A percentile compares a stretch with the other conserved stretches of the same genome.
Evolutionary conservation across 2,797 vertebrate genomes (phyloP).

Genomic region (Typhlichthys subterraneus): DNA sequence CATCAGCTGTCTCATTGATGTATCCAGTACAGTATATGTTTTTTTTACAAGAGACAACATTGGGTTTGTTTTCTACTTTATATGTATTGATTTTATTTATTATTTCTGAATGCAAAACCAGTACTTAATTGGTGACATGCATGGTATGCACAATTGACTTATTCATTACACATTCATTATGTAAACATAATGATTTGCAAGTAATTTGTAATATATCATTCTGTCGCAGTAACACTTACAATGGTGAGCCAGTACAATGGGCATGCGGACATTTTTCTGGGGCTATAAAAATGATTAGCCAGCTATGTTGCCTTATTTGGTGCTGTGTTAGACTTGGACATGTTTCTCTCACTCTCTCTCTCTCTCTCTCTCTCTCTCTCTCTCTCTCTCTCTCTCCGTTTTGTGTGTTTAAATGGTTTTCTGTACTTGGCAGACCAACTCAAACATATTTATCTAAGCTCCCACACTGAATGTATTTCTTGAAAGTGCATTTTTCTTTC

Average conservation of each 20-base stretch:
- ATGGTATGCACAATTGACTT: too few relatives aligned
- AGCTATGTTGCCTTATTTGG: conserved; percentile 77
- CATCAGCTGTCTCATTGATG: conserved; percentile 24
- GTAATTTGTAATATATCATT: not conserved
- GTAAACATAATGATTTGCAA: not conserved
- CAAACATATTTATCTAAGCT: conserved; percentile 57
- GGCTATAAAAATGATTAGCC: conserved; percentile 45
- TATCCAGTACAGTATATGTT: too few relatives aligned
- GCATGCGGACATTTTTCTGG: conserved; percentile 47
- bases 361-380: conserved; percentile 48
- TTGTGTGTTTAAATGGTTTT: conserved; percentile 68
- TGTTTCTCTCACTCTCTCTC: conserved; percentile 43
- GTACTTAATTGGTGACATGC: too few relatives aligned
- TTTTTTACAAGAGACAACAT: too few relatives aligned
- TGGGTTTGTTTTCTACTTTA: too few relatives aligned
- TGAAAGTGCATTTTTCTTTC: conserved; percentile 55
- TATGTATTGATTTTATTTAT: too few relatives aligned
- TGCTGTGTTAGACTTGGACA: conserved; percentile 56
- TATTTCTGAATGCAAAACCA: too few relatives aligned
- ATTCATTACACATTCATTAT: too few relatives aligned
- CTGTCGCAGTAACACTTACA: conserved; percentile 26
- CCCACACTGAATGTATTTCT: conserved; percentile 50
- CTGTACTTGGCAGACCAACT: conserved; percentile 62
- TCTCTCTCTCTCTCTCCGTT: conserved; percentile 46
- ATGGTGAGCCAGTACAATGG: conserved; percentile 28